Percentiles rank a stretch among this genome's conserved stretches.
Conservation (phyloP, 2,113 vertebrate species). For the Platichthys stellatus region DNA sequence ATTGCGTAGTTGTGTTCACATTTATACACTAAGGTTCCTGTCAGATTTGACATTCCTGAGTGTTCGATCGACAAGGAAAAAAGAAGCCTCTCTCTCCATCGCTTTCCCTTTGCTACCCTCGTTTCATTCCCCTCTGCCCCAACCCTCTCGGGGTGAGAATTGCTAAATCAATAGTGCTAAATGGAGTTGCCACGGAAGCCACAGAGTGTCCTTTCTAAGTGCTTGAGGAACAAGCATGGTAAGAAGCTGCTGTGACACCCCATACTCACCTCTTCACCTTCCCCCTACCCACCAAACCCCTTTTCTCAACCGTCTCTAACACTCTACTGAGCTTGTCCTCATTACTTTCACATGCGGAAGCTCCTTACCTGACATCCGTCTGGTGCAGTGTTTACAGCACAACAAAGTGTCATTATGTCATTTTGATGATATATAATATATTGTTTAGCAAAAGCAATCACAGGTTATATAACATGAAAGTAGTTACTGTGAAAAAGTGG, state of each 20-base stretch:
- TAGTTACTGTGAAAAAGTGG: not conserved
- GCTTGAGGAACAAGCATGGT: constrained; percentile 72
- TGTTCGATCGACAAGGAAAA: constrained; percentile 62
- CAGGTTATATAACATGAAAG: not conserved
- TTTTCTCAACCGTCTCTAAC: constrained; percentile 1
- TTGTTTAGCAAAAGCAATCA: not conserved
- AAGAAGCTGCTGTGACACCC: constrained; percentile 60
- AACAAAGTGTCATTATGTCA: not conserved
- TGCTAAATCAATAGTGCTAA: constrained; percentile 85
- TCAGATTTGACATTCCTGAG: constrained; percentile 67
- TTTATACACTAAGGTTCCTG: constrained; percentile 33
- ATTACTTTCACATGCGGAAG: too few relatives aligned
- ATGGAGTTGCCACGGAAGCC: constrained; percentile 81
- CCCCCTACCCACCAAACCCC: constrained; percentile 10
- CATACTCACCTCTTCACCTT: constrained; percentile 39
- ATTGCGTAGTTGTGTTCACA: not conserved
- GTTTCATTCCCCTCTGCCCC: constrained; percentile 50
- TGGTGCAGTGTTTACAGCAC: too few relatives aligned
- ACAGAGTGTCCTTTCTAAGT: constrained; percentile 50
- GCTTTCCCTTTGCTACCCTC: constrained; percentile 52
- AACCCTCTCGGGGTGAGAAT: constrained; percentile 69
- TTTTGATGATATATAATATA: not conserved
- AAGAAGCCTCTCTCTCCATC: constrained; percentile 53
- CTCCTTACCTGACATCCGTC: too few relatives aligned
- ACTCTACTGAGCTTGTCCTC: constrained; percentile 28